Conservation (phyloP, 2,888 invertebrate genomes). For the Acleris holmiana region DNA sequence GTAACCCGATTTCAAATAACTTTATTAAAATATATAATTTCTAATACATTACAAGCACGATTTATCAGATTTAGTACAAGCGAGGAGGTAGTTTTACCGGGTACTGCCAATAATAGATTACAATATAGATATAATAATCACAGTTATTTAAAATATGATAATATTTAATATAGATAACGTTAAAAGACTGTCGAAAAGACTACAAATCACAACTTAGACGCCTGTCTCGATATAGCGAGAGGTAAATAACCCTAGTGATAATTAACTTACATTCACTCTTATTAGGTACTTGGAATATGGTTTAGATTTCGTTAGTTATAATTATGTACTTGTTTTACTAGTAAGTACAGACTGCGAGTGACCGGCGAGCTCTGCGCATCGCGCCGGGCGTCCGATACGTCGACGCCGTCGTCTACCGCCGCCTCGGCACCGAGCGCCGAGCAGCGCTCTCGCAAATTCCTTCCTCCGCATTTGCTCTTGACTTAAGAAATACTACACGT, state of each 20-base stretch:
- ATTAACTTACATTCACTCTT: conserved; percentile 73
- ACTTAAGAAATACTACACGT: conserved; percentile 30
- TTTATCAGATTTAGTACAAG: conserved; percentile 48
- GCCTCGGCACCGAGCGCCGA: not conserved
- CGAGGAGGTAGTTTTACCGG: conserved; percentile 62
- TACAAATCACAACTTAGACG: conserved; percentile 76
- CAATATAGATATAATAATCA: conserved; percentile 61
- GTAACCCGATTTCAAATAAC: not conserved
- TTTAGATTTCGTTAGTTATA: conserved; percentile 70
- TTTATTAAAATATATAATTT: conserved; percentile 14
- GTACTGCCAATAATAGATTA: conserved; percentile 65
- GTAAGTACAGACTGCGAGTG: conserved; percentile 48
- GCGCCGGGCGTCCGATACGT: too few relatives aligned
- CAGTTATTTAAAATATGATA: conserved; percentile 65
- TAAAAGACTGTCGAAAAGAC: conserved; percentile 74
- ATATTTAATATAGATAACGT: conserved; percentile 62
- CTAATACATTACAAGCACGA: conserved; percentile 37
- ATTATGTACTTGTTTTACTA: conserved; percentile 76
- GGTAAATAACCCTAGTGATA: conserved; percentile 65
- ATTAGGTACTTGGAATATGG: conserved; percentile 70
- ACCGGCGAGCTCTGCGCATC: not conserved
- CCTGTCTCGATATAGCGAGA: conserved; percentile 62
- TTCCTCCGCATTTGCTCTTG: conserved; percentile 22
- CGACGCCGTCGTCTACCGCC: not conserved
- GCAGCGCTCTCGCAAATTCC: not conserved